A percentile compares a stretch with the other conserved stretches of the same genome.
Evolutionary conservation across 2,888 invertebrate species (phyloP).

Genomic region (Caenorhabditis panamensis): DNA sequence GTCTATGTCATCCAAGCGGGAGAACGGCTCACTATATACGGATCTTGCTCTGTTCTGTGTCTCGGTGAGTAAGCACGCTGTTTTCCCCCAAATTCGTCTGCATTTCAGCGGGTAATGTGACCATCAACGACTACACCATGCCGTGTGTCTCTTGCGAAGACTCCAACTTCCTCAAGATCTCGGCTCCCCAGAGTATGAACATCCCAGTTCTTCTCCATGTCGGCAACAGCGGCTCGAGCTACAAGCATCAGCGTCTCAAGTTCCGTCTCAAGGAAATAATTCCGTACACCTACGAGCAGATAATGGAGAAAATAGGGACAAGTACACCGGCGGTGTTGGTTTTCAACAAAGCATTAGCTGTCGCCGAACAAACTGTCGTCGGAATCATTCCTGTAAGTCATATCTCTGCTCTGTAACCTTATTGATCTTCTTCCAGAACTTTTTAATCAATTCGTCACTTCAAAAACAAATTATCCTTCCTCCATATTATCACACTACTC

Average conservation of each 20-base stretch:
- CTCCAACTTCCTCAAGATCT: conserved; percentile 34
- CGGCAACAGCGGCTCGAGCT: neutral
- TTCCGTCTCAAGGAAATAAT: conserved; percentile 55
- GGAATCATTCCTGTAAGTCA: conserved; percentile 30
- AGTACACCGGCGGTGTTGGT: conserved; percentile 40
- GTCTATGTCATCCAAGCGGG: conserved; percentile 45
- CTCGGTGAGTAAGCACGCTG: conserved; percentile 15
- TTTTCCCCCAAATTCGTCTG: neutral
- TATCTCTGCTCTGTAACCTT: neutral
- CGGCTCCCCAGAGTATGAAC: conserved; percentile 52
- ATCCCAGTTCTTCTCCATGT: conserved; percentile 52
- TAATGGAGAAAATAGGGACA: conserved; percentile 38
- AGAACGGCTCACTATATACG: conserved; percentile 51
- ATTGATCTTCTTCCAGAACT: conserved; percentile 39
- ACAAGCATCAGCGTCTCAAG: conserved; percentile 41
- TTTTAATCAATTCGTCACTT: conserved; percentile 42
- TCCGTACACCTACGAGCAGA: conserved; percentile 25
- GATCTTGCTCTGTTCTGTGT: conserved; percentile 52
- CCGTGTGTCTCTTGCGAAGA: conserved; percentile 39
- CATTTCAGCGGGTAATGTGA: conserved; percentile 47
- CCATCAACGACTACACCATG: conserved; percentile 48
- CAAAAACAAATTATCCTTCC: conserved; percentile 39
- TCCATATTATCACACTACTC: conserved; percentile 17
- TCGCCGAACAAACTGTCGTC: conserved; percentile 33
- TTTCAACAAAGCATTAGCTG: conserved; percentile 39